Evolutionary conservation across 2,797 vertebrate genomes (phyloP), one percentile per base, ranked within the genome.

Genomic region (Labeo calbasu): DNA sequence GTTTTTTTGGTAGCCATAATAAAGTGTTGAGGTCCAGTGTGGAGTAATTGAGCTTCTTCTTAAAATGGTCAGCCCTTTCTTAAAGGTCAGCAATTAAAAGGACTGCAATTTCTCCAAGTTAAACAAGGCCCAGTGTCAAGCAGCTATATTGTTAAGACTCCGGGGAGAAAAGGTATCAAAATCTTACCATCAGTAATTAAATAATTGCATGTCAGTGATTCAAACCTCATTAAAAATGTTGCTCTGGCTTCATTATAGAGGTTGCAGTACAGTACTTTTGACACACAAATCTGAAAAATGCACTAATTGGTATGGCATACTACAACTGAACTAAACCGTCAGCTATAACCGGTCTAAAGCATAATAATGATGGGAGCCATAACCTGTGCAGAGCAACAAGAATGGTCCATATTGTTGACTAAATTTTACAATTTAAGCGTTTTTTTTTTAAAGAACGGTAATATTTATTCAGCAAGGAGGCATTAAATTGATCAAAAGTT

Each of bases 1-100:
- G 59, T 50, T 80, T 85, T 72, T n/a, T 51, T 36, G 70, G 21
- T 32, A 57, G 65, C 5, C 19, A 65, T 79, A 85, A 80, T 83
- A 75, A 76, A 84, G 63, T 57, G 61, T 57, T 43, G 40, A 84
- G 72, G 69, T 82, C 76, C 72, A 59, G 55, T 51, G n/a, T 50
- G 63, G 28, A 79, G 81, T 75, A 85, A 86, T 50, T 76, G 82
- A 83, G 59, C 53, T 81, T 81, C 80, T 61, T 80, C 50, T 61
- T 66, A 68, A 68, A 86, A 78, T 65, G 72, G 68, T 46, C 80
- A 32, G 40, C 83, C 84, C 80, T 81, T 83, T 66, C 72, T 84
- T 84, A 87, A 89, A 87, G 88, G 87, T 87, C 82, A 86, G 77
- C 84, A 87, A 86, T 89, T 89, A 89, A 88, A 86, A 81, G 77